A percentile compares a stretch with the other conserved stretches of the same genome.
Evolutionary conservation across 2,797 vertebrate species (phyloP).

Genomic region (Sphenopsis melanotis): DNA sequence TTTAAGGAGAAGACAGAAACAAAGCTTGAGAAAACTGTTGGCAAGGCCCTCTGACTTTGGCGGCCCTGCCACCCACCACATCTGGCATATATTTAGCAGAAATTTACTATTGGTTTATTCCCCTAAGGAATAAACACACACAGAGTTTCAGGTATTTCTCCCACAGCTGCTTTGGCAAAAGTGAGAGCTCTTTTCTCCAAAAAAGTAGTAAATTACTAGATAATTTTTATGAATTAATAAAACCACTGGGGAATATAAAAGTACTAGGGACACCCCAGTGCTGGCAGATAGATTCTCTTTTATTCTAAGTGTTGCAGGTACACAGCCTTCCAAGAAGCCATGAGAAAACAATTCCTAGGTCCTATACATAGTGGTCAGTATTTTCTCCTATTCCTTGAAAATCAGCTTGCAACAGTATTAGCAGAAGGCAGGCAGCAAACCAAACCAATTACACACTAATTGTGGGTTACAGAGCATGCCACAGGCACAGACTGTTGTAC

Average conservation of each 20-base stretch:
- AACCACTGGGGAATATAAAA: background rate
- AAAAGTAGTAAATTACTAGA: background rate
- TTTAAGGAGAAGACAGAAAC: background rate
- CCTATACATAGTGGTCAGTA: background rate
- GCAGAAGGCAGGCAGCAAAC: constrained; percentile 9
- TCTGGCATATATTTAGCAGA: background rate
- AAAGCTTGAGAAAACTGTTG: background rate
- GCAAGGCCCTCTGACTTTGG: background rate
- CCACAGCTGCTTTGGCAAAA: rapidly evolving
- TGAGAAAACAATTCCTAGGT: background rate
- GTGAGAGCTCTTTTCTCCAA: background rate
- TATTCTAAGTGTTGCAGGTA: background rate
- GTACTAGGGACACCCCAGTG: background rate
- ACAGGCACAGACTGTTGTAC: background rate
- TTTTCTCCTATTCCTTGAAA: background rate
- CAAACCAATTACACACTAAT: background rate
- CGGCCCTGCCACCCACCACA: background rate
- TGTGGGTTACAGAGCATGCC: background rate
- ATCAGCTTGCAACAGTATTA: background rate
- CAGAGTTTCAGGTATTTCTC: background rate
- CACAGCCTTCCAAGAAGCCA: background rate
- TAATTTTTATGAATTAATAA: background rate
- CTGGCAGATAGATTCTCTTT: background rate
- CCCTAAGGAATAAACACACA: background rate
- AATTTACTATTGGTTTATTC: background rate